These are phyloP conservation scores for Pteropus rufus DNA, from an alignment of 2,797 vertebrate genomes.

Conservation along the genomic window DNA sequence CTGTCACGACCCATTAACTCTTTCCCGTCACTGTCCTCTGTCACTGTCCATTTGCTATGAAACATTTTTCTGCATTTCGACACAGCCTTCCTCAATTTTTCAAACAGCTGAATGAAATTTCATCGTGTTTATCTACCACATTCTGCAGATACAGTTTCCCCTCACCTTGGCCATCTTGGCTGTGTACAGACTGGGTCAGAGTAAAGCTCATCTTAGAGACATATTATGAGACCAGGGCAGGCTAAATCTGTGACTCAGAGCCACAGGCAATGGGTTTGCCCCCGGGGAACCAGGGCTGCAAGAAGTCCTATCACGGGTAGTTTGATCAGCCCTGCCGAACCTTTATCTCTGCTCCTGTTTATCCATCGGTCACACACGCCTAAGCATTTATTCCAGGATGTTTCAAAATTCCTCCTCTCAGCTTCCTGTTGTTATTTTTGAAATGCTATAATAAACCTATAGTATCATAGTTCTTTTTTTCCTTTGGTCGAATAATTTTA, in stretches of 20 bases:
- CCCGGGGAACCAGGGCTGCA: rapidly evolving
- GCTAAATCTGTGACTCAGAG: neutral
- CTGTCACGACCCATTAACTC: neutral
- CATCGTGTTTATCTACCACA: neutral
- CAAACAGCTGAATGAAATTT: neutral
- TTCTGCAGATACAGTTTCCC: neutral
- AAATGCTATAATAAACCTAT: neutral
- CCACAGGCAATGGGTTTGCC: neutral
- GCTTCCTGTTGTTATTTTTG: neutral
- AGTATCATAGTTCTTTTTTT: neutral
- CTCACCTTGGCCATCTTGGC: neutral
- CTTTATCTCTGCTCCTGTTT: neutral
- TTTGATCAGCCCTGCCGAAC: neutral
- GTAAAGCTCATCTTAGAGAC: neutral
- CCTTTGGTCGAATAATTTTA: neutral
- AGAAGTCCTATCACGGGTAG: neutral
- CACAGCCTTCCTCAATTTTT: conserved; percentile 38
- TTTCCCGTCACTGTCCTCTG: neutral
- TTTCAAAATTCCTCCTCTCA: neutral
- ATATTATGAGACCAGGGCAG: neutral
- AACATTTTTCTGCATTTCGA: conserved; percentile 35
- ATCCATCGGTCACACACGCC: neutral
- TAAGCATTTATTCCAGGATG: neutral
- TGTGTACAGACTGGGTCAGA: neutral
- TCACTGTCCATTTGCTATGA: neutral